Base-by-base conservation (phyloP, 2,888 invertebrate genomes). In the Pherbina coryleti region DNA sequence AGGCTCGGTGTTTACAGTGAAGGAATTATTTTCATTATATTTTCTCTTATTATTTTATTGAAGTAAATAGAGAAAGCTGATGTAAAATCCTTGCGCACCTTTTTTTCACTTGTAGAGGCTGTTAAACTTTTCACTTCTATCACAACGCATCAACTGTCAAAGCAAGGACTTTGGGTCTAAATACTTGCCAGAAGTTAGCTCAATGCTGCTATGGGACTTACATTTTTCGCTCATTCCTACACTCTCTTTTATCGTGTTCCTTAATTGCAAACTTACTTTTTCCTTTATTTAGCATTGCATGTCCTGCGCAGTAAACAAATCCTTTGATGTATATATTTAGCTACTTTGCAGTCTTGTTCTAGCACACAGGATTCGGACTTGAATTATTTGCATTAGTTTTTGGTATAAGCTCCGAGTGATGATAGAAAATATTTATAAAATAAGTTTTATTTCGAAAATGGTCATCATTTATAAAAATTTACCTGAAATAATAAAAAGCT, bases 1-100 rank as follows among this genome's bases (percentile, higher is more conserved):
- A 78, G 79, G 76, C 77, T 77, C 76, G 3, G 11, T 44, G 44
- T 14, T 44, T 44, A 44, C 44, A 11, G 11, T 44, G 44, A 14
- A 2, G 11, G 14, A 44, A 44, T 44, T 57, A 70, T 71, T 62
- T 75, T 60, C 76, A 77, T 37, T 74, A 4, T 37, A 31, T 74
- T 37, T 72, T 62, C 60, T 49, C 7, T 75, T 66, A 78, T 76
- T 76, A 19, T 37, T 44, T 37, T 44, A 22, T 60, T 60, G 22
- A 60, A 25, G 22, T 60, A 60, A 60, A 25, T 60, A 22, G 11
- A 22, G 8, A 22, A 67, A 11, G 5, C 44, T 34, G 34, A 37
- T n/a, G 22, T 37, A 66, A 37, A 17, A 14, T 19, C 28, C 19
- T 60, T 60, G 14, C 60, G 28, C 66, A 34, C 66, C 17, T 5